These are phyloP conservation scores for Phasianus colchicus DNA, from an alignment of 2,113 vertebrate genomes.

Conservation along the genomic window DNA sequence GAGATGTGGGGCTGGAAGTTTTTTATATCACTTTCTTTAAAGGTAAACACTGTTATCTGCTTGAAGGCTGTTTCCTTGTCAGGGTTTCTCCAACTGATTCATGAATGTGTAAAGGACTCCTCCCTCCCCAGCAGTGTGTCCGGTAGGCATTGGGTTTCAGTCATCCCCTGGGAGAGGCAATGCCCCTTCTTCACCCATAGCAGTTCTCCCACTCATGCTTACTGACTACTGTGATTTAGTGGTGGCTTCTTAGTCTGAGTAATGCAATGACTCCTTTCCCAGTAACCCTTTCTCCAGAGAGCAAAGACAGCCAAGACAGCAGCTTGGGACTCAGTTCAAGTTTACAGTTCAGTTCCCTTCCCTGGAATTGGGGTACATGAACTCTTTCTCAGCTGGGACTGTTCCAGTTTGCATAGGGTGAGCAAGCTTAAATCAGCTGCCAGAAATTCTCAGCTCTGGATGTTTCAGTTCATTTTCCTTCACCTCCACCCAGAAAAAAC, in stretches of 20 bases:
- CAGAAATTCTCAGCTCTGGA: neutral
- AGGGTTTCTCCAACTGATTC: neutral
- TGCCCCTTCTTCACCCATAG: neutral
- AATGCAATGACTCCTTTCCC: neutral
- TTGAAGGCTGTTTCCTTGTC: neutral
- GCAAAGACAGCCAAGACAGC: neutral
- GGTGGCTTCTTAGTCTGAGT: neutral
- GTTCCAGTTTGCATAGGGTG: rapidly evolving
- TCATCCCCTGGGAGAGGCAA: rapidly evolving
- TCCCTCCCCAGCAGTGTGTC: neutral
- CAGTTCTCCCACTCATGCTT: neutral
- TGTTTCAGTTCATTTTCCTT: neutral
- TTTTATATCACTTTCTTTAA: neutral
- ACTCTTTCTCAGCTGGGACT: neutral
- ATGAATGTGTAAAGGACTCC: neutral
- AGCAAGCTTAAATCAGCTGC: neutral
- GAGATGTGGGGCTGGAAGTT: neutral
- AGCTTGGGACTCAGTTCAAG: neutral
- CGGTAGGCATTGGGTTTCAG: neutral
- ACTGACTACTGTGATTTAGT: neutral
- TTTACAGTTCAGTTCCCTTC: neutral
- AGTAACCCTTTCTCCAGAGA: neutral
- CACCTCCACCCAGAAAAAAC: neutral
- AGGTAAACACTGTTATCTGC: neutral
- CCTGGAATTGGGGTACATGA: neutral